Evolutionary conservation across 1,140 invertebrate species (phyloP), one percentile per base, ranked within the genome.

Genomic region (Dryas iulia): DNA sequence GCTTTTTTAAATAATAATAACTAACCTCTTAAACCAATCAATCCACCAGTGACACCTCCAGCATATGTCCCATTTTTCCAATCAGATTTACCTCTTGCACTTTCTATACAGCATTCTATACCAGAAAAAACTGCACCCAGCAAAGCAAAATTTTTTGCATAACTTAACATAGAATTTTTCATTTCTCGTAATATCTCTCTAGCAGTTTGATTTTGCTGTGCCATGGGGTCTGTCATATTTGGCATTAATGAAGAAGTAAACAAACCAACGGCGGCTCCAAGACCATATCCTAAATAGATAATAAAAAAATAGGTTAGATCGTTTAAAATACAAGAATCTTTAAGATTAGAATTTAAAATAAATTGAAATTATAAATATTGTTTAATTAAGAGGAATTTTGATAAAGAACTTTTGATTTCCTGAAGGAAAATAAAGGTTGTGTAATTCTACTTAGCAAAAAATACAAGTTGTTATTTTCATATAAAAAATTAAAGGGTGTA

Each of bases 71-170:
- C 98, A 94, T 99, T 99, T 81, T 96, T 96, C 97, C 98, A 98
- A 87, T 99, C 98, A 54, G 95, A 96, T 90, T 98, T 98, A 24
- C 97, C 98, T 79, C 98, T 94, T 90, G 97, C 96, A 63, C 94
- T 95, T 94, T 99, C 98, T 84, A 99, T 96, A 18, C 95, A 94
- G 87, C 98, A 99, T 92, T 99, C 98, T 8, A 98, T 95, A 6
- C 95, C 96, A 28, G 98, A 96, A 93, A 99, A 99, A 57, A 99
- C 94, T 21, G 96, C 95, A 63, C 98, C 99, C 74, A 99, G 94
- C 54, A 98, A 93, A 18, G 98, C 98, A 95, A 99, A 99, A 90
- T 99, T 99, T 92, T 99, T 99, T 0, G 97, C 98, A 92, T 99
- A 99, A 60, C 96, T 95, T 39, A 98, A 84, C 59, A 97, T 98